Base-by-base conservation (phyloP, 2,888 invertebrate species). In the Bombyx huttoni region DNA sequence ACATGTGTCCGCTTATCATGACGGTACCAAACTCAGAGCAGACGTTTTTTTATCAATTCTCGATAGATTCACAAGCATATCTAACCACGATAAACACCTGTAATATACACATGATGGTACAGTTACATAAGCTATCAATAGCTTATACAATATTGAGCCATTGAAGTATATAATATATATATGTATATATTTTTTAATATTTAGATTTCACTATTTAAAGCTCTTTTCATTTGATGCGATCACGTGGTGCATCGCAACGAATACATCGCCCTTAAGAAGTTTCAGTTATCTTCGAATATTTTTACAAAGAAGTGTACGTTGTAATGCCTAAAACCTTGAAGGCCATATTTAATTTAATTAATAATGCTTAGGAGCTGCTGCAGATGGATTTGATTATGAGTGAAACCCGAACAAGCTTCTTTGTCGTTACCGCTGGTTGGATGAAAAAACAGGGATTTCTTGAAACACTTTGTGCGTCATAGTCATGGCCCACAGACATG, bases 71-170 rank as follows among this genome's bases (percentile, higher is more conserved):
- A 67, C 64, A 68, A 67, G 64, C 68, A 67, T 59, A 60, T 72
- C 69, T 40, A 10, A 40, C 12, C 24, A 40, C 9, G 40, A 67
- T 63, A 66, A 24, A 65, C 68, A 65, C 67, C 65, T 67, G 75
- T 73, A 75, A 24, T 72, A 75, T 79, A 76, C 76, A 81, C 73
- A 71, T 73, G 77, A 70, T 70, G 73, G 74, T 75, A 75, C 70
- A 78, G 73, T 81, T 40, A 76, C 73, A 77, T 81, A 85, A 87
- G 86, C 86, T 82, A 82, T 73, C 70, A 66, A 76, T 81, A 84
- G 85, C 84, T 83, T 86, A 85, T 74, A 75, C 70, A 76, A 81
- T 79, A 81, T 85, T 87, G 87, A 88, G 87, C 87, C 77, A 76
- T 79, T 79, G 83, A 85, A 86, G 80, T 86, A 78, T 81, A 81